Conservation (phyloP, 2,113 vertebrate species). For the Ellobius talpinus region DNA sequence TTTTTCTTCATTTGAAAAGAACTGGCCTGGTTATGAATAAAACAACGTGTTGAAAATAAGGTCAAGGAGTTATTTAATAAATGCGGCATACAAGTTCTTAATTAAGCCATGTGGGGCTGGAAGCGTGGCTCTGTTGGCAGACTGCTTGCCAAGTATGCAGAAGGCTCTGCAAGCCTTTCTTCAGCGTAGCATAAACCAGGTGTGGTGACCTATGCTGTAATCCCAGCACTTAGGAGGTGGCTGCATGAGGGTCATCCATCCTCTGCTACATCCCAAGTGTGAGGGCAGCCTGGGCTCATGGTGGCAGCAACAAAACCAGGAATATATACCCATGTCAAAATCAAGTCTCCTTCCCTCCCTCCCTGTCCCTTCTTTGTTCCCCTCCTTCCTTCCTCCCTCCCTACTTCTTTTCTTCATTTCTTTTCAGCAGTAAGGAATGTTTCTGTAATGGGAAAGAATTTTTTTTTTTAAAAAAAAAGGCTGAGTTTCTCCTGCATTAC, state of each 20-base stretch:
- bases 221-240: neutral
- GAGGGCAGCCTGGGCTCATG: neutral
- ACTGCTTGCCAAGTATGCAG: neutral
- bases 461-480: neutral
- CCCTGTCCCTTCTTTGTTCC: neutral
- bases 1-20: slow-evolving; percentile 58
- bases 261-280: neutral
- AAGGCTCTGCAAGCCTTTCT: neutral
- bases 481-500: neutral
- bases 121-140: neutral
- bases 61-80: neutral
- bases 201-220: neutral
- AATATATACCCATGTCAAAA: neutral
- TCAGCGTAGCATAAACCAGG: neutral
- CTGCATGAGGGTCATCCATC: neutral
- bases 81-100: slow-evolving; percentile 2
- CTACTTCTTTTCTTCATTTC: neutral
- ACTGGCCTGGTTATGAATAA: slow-evolving; percentile 38
- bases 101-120: neutral
- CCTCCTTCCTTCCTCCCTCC: neutral
- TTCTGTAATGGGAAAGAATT: neutral
- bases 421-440: slow-evolving; percentile 10
- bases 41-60: slow-evolving; percentile 59
- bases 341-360: neutral
- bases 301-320: neutral